phyloP scores from a whole-genome alignment of 1,140 invertebrate genomes.

The Micrasema longulum region DNA sequence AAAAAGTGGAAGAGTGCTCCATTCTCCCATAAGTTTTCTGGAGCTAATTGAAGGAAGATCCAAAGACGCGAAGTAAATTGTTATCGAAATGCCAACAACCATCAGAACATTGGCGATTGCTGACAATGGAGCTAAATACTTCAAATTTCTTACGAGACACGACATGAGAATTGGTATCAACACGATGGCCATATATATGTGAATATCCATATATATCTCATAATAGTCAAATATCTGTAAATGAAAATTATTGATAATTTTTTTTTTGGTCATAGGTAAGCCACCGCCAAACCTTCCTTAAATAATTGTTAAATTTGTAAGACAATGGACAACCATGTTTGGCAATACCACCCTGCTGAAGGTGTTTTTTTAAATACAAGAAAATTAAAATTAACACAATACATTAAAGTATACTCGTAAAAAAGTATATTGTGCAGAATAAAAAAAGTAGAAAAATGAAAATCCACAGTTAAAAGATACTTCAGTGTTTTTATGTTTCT shows the following conservation, averaged over 20 bases:
- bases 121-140: slow-evolving; percentile 81
- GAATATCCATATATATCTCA: slow-evolving; percentile 60
- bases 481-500: no score
- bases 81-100: slow-evolving; percentile 75
- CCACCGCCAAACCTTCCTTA: no score
- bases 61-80: slow-evolving; percentile 79
- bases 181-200: slow-evolving; percentile 71
- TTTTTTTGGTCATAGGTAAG: no score
- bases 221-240: slow-evolving; percentile 65
- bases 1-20: slow-evolving; percentile 75
- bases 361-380: no score
- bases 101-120: slow-evolving; percentile 77
- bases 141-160: slow-evolving; percentile 77
- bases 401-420: no score
- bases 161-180: slow-evolving; percentile 72
- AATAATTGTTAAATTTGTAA: no score
- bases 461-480: no score
- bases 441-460: no score
- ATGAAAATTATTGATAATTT: slow-evolving; percentile 19
- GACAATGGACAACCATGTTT: no score
- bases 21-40: slow-evolving; percentile 69
- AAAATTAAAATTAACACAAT: no score
- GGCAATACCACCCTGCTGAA: no score
- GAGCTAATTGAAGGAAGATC: slow-evolving; percentile 65
- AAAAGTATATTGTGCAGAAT: no score